These are phyloP conservation scores for Plutomurus gul DNA, from an alignment of 1,140 invertebrate genomes.

Conservation along the genomic window DNA sequence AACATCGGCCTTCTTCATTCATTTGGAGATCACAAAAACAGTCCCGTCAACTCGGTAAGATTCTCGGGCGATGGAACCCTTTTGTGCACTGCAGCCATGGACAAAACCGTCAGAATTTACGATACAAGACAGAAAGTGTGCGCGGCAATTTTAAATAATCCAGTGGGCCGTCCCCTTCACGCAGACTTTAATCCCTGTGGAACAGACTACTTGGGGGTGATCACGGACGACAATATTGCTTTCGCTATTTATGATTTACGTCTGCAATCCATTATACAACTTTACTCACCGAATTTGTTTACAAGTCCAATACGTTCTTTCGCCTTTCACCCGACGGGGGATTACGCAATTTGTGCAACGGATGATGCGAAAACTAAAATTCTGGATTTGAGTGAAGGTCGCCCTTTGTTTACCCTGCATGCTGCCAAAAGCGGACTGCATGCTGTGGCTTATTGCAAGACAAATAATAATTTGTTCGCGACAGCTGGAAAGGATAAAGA, in stretches of 20 bases:
- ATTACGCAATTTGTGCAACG: constrained; percentile 44
- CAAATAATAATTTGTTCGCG: constrained; percentile 39
- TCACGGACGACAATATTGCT: not conserved
- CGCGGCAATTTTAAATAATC: not conserved
- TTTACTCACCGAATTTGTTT: constrained; percentile 41
- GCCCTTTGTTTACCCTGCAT: constrained; percentile 44
- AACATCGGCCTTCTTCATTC: not conserved
- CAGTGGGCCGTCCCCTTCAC: constrained; percentile 7
- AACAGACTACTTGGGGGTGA: constrained; percentile 40
- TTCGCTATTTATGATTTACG: constrained; percentile 44
- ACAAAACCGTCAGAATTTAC: constrained; percentile 35
- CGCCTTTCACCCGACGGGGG: constrained; percentile 47
- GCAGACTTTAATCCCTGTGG: constrained; percentile 48
- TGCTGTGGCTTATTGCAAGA: constrained; percentile 30
- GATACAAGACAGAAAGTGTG: not conserved
- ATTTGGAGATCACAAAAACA: constrained; percentile 28
- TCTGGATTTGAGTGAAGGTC: constrained; percentile 48
- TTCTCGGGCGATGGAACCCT: constrained; percentile 42
- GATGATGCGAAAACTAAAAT: constrained; percentile 49
- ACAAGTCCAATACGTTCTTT: not conserved
- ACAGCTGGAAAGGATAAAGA: constrained; percentile 54
- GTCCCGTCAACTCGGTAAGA: constrained; percentile 46
- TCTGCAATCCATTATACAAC: constrained; percentile 31
- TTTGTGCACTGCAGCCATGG: constrained; percentile 7
- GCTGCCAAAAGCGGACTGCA: constrained; percentile 37